Evolutionary conservation across 2,797 vertebrate genomes (phyloP).

Genomic region (Catamblyrhynchus diadema): DNA sequence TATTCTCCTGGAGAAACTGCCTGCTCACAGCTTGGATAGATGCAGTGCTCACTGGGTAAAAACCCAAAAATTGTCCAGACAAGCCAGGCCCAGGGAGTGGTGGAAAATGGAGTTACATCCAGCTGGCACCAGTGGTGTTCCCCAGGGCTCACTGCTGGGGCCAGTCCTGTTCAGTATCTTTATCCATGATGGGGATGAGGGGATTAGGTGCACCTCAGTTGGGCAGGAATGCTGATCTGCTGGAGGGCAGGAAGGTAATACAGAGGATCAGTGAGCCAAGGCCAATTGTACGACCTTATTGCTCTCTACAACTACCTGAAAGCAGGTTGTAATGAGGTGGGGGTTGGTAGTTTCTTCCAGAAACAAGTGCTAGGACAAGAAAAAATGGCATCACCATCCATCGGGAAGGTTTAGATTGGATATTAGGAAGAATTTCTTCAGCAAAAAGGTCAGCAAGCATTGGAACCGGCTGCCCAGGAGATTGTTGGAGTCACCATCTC

Average conservation of each 20-base stretch:
- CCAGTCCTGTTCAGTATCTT: neutral
- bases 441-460: neutral
- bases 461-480: neutral
- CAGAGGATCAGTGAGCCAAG: neutral
- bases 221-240: neutral
- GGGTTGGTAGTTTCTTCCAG: neutral
- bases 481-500: neutral
- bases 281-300: fast-evolving
- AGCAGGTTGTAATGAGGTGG: neutral
- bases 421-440: neutral
- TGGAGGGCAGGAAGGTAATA: neutral
- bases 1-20: neutral
- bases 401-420: fast-evolving
- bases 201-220: neutral
- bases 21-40: neutral
- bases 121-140: neutral
- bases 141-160: neutral
- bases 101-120: neutral
- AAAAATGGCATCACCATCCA: neutral
- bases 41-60: neutral
- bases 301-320: neutral
- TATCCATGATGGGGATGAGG: fast-evolving
- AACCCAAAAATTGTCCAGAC: fast-evolving
- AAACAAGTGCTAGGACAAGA: neutral
- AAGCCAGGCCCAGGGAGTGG: neutral